These are phyloP conservation scores for Xylocampa areola DNA, from an alignment of 2,888 invertebrate species.

Conservation along the genomic window DNA sequence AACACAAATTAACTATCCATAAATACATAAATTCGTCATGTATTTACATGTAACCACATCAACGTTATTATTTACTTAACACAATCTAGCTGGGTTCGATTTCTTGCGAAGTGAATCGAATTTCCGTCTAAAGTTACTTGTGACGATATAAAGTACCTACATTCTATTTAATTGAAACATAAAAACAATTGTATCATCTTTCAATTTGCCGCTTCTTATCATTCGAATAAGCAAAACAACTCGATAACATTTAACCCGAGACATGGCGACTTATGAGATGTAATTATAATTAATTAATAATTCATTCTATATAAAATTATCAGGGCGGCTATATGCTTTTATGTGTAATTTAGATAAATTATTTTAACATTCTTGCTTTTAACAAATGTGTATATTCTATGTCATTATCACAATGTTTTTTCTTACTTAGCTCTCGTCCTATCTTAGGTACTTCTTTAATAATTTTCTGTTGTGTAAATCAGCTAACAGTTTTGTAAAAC, in stretches of 20 bases:
- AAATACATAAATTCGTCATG: constrained; percentile 19
- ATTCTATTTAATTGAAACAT: constrained; percentile 45
- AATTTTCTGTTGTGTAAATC: too few species aligned
- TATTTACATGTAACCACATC: constrained; percentile 18
- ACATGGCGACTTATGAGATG: constrained; percentile 12
- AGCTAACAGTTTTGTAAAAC: too few species aligned
- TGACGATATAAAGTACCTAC: constrained; percentile 20
- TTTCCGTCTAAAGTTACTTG: constrained; percentile 24
- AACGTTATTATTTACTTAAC: constrained; percentile 42
- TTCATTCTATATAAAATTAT: neutral
- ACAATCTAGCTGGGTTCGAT: constrained; percentile 28
- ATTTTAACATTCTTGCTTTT: too few species aligned
- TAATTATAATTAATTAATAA: constrained; percentile 8
- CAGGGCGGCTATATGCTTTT: neutral
- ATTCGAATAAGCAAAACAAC: constrained; percentile 12
- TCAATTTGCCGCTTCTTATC: constrained; percentile 48
- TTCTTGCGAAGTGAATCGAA: constrained; percentile 44
- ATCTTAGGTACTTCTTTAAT: too few species aligned
- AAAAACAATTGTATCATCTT: constrained; percentile 53
- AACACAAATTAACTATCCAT: constrained; percentile 14
- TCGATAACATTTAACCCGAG: constrained; percentile 51
- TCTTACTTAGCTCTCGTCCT: too few species aligned
- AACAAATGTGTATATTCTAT: too few species aligned
- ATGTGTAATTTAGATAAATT: neutral
- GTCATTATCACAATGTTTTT: too few species aligned